Percentiles rank a stretch among this genome's conserved stretches.
Evolutionary conservation across 2,888 invertebrate genomes (phyloP).

Genomic region (Amphipyra berbera): DNA sequence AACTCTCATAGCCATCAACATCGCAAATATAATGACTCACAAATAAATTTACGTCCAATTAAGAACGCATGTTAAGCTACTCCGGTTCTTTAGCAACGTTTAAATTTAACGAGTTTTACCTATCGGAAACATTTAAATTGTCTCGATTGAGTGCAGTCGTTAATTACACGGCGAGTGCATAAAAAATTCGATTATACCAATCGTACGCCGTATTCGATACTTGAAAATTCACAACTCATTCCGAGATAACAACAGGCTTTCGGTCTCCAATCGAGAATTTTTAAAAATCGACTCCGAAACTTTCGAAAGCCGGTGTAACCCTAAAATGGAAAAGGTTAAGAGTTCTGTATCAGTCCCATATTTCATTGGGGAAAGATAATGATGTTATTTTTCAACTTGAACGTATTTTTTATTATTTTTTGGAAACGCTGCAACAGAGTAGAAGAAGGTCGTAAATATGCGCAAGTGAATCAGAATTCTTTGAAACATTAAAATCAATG

Average conservation of each 20-base stretch:
- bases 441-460: slow-evolving; percentile 48
- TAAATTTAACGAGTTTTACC: slow-evolving; percentile 69
- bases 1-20: slow-evolving; percentile 36
- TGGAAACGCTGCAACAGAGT: slow-evolving; percentile 58
- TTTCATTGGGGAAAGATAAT: slow-evolving; percentile 70
- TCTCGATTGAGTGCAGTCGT: slow-evolving; percentile 74
- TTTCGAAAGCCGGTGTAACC: slow-evolving; percentile 63
- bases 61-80: slow-evolving; percentile 56
- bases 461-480: slow-evolving; percentile 31
- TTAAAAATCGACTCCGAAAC: slow-evolving; percentile 49
- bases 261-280: slow-evolving; percentile 55
- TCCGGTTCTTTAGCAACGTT: slow-evolving; percentile 59
- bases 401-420: slow-evolving; percentile 63
- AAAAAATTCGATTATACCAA: slow-evolving; percentile 66
- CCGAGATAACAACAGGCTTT: slow-evolving; percentile 62
- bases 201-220: slow-evolving; percentile 58
- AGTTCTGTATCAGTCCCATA: slow-evolving; percentile 70
- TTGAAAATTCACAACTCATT: slow-evolving; percentile 63
- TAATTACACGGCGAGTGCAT: slow-evolving; percentile 64
- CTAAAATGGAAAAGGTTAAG: slow-evolving; percentile 71
- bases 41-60: slow-evolving; percentile 60
- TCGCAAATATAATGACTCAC: slow-evolving; percentile 46
- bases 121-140: slow-evolving; percentile 78
- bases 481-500: slow-evolving; percentile 19
- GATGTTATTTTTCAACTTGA: slow-evolving; percentile 65